Evolutionary conservation across 2,888 invertebrate species (phyloP).

Genomic region (Habrosyne pyritoides): DNA sequence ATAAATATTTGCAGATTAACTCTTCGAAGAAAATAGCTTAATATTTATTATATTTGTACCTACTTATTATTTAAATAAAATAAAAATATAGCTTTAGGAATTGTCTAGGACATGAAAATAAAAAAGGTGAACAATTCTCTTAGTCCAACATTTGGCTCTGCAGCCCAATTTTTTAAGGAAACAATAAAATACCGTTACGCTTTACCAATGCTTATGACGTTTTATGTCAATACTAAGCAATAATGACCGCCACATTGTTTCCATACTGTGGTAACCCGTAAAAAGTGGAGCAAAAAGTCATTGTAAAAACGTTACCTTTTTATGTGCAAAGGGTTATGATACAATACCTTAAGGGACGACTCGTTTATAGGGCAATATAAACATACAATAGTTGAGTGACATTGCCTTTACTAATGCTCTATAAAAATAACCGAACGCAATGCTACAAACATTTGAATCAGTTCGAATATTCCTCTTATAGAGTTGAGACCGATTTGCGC

Average conservation of each 20-base stretch:
- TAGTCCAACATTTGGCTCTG: too few species aligned
- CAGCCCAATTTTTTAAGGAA: slow-evolving; percentile 22
- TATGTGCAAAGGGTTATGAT: slow-evolving; percentile 63
- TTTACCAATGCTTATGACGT: slow-evolving; percentile 38
- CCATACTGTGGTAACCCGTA: slow-evolving; percentile 68
- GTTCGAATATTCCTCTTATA: slow-evolving; percentile 65
- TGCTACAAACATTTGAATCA: slow-evolving; percentile 56
- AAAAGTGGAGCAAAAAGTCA: slow-evolving; percentile 76
- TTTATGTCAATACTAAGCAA: slow-evolving; percentile 21
- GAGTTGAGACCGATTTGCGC: slow-evolving; percentile 52
- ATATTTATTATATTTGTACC: too few species aligned
- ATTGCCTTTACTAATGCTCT: slow-evolving; percentile 67
- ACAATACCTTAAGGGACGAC: slow-evolving; percentile 56
- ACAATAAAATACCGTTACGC: slow-evolving; percentile 30
- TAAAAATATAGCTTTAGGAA: too few species aligned
- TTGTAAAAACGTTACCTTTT: slow-evolving; percentile 55
- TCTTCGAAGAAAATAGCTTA: too few species aligned
- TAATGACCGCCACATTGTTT: slow-evolving; percentile 68
- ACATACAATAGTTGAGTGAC: slow-evolving; percentile 66
- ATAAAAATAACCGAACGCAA: slow-evolving; percentile 63
- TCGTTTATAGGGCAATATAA: slow-evolving; percentile 73
- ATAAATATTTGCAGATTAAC: too few species aligned
- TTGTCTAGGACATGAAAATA: too few species aligned
- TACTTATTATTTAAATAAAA: too few species aligned
- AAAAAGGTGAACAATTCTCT: too few species aligned